Base-by-base conservation (phyloP, 1,140 invertebrate genomes). In the Diabrotica virgifera region DNA sequence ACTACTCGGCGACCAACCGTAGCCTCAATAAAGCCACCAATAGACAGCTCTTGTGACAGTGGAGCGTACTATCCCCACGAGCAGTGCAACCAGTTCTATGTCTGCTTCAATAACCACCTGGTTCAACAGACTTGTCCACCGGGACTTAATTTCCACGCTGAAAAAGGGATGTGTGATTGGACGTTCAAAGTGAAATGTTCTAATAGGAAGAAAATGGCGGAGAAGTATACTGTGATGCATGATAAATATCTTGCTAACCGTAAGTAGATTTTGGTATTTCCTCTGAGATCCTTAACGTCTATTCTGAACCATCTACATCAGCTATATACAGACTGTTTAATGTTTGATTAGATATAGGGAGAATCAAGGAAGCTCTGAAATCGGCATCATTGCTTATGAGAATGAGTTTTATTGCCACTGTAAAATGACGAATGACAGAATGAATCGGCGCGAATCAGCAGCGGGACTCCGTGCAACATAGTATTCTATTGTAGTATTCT, bases 81-180 rank as follows among this genome's bases (percentile, higher is more conserved):
- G 7, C 79, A 82, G 11, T 92, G 90, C 66, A 82, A 83, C 9
- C 84, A 82, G 64, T 92, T 90, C 74, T 83, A 85, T 58, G 84
- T 90, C 4, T 92, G 90, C 73, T 86, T 88, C 0, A 89, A 91
- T 75, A 84, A 85, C 0, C 76, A 84, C 50, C 76, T 89, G 9
- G 77, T 90, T 0, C 78, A 83, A 5, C 87, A 89, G 68, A 82
- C 80, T 55, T 93, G 90, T 76, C 85, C 87, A 0, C 85, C 88
- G 1, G 89, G 89, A 2, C 77, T 91, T 4, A 83, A 86, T 37
- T 92, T 89, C 88, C 86, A 86, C 62, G 75, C 80, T 0, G 81
- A 85, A 5, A 80, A 79, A 36, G 82, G 82, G 5, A 87, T 87
- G 78, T 92, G 90, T 69, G 89, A 91, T 70, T 91, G 86, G 86